Evolutionary conservation across 1,140 invertebrate species (phyloP).

Genomic region (Bombus haemorrhoidalis): DNA sequence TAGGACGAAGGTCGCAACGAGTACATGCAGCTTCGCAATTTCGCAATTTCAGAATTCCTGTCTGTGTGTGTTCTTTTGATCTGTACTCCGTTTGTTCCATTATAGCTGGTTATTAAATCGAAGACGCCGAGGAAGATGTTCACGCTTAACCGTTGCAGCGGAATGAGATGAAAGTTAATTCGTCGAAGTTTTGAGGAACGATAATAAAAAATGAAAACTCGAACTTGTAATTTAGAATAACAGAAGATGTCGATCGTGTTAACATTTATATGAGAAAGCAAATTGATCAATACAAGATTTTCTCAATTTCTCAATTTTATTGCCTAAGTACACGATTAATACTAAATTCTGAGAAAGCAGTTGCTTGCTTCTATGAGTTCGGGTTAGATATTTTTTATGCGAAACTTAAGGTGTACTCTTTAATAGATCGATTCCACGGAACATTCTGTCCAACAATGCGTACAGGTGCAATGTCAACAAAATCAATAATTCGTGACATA

Average conservation of each 20-base stretch:
- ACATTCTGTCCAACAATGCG: too few species aligned
- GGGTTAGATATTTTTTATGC: too few species aligned
- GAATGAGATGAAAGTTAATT: background rate
- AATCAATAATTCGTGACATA: too few species aligned
- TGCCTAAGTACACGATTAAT: too few species aligned
- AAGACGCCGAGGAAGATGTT: background rate
- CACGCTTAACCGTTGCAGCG: too few species aligned
- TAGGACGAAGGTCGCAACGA: constrained; percentile 43
- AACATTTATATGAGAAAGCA: background rate
- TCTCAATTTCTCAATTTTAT: background rate
- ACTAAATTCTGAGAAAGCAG: background rate
- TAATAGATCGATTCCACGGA: too few species aligned
- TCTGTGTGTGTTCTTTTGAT: background rate
- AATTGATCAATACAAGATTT: too few species aligned
- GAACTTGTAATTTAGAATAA: background rate
- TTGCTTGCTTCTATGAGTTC: background rate
- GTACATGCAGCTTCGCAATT: background rate
- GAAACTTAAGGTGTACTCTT: too few species aligned
- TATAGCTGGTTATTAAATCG: background rate
- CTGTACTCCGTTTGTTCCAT: background rate
- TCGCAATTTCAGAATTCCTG: background rate
- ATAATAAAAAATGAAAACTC: background rate
- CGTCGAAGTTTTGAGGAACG: background rate
- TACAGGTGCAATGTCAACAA: too few species aligned
- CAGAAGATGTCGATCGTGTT: too few species aligned